Base-by-base conservation (phyloP, 2,888 invertebrate species). In the Panzeria rudis region DNA sequence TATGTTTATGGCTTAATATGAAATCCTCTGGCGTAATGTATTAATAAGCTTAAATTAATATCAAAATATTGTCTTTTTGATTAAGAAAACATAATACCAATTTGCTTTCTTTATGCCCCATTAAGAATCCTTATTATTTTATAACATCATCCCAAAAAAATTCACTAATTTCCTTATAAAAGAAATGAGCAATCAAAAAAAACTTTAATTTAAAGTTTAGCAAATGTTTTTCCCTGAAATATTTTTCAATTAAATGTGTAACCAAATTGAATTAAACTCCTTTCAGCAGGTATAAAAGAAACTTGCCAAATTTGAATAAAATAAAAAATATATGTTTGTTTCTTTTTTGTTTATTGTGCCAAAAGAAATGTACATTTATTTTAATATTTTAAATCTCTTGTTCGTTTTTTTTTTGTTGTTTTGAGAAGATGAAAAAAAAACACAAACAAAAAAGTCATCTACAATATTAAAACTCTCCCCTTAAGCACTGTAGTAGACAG, bases 401-500 rank as follows among this genome's bases (percentile, higher is more conserved):
- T 17, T 71, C 38, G 38, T 15, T 41, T 59, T 32, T 66, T 54
- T 68, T 29, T 32, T 9, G 38, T n/a, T 69, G 20, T 50, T 71
- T 29, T 56, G 17, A 29, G n/a, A 35, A 35, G 38, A 4, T 66
- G 23, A 20, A 6, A 44, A 13, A 54, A 52, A 15, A 5, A 13
- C 41, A 41, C 6, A 56, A 50, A 59, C n/a, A 64, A 47, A 56
- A 64, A 66, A 72, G 47, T 72, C 64, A 64, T 80, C 64, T 64
- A 66, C 79, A 64, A 80, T 66, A 80, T 80, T 72, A 80, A 80
- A 80, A 72, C 47, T 72, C 64, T 52, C 44, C 81, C 84, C 73
- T 56, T 32, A 29, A 81, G 69, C 68, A 47, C 3, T 17, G 71
- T 50, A 84, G 71, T 50, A 84, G 81, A 73, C 81, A 81, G 62